These are phyloP conservation scores for Serripes groenlandicus DNA, from an alignment of 2,888 invertebrate species.

Conservation along the genomic window DNA sequence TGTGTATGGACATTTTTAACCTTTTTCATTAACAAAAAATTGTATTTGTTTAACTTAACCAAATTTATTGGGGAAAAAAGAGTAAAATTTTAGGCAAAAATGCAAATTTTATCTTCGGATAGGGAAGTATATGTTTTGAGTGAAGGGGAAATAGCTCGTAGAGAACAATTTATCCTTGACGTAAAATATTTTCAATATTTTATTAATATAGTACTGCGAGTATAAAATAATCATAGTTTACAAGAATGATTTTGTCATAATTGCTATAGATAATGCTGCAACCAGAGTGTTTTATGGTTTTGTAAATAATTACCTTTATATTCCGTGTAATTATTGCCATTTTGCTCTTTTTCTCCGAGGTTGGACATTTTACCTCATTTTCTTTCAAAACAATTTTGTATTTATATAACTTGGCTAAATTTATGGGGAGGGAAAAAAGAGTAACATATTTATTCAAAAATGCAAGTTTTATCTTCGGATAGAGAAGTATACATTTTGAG, in stretches of 20 bases:
- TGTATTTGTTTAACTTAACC: not conserved
- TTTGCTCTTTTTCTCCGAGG: no score
- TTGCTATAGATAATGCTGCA: constrained; percentile 8
- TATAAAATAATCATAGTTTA: constrained; percentile 17
- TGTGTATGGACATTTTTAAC: no score
- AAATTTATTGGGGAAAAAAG: not conserved
- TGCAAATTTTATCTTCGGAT: not conserved
- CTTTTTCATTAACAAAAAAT: no score
- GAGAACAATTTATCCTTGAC: no score
- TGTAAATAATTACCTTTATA: not conserved
- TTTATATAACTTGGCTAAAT: not conserved
- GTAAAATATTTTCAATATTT: no score
- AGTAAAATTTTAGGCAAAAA: not conserved
- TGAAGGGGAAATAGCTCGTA: no score
- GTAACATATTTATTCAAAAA: not conserved
- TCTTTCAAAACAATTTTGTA: not conserved
- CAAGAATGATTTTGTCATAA: constrained; percentile 17
- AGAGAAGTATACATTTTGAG: not conserved
- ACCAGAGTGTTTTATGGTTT: constrained; percentile 6
- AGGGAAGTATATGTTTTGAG: not conserved
- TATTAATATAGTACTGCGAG: no score
- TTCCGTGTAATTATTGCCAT: constrained; percentile 5
- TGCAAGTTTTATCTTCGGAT: not conserved
- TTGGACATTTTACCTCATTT: no score
- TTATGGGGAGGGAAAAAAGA: not conserved